A percentile compares a stretch with the other conserved stretches of the same genome.
Conservation (phyloP, 2,113 vertebrate genomes). For the Antechinus stuartii region DNA sequence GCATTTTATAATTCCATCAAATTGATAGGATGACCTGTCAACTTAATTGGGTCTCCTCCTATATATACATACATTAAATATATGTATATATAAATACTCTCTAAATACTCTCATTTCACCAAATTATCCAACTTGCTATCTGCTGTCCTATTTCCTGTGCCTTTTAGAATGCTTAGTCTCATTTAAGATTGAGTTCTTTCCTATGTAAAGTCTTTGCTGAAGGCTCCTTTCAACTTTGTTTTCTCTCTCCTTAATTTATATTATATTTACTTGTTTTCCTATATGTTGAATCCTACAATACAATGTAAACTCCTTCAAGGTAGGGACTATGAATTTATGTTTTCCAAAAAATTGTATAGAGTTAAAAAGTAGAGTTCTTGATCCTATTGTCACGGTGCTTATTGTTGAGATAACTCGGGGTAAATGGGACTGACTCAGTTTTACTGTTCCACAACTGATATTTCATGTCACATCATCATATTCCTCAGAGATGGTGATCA, state of each 20-base stretch:
- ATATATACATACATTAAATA: background rate
- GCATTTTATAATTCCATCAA: background rate
- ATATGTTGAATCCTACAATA: background rate
- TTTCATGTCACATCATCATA: background rate
- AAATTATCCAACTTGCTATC: background rate
- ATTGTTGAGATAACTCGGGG: background rate
- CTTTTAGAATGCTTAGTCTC: background rate
- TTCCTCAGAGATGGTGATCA: background rate
- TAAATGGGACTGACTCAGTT: background rate
- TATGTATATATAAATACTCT: no score
- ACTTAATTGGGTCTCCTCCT: background rate
- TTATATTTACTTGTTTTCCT: background rate
- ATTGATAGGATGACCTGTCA: background rate
- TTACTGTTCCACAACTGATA: background rate
- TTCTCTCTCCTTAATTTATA: background rate
- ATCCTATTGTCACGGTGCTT: background rate
- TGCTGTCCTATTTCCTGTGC: background rate
- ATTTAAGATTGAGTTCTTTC: background rate
- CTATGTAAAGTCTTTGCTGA: background rate
- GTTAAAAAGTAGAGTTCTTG: background rate
- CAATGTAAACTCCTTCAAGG: background rate
- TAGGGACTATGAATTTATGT: background rate
- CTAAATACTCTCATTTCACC: background rate
- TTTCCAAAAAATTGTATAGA: background rate
- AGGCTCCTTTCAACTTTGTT: background rate